Conservation (phyloP, 2,888 invertebrate genomes). For the Choreutis nemorana region DNA sequence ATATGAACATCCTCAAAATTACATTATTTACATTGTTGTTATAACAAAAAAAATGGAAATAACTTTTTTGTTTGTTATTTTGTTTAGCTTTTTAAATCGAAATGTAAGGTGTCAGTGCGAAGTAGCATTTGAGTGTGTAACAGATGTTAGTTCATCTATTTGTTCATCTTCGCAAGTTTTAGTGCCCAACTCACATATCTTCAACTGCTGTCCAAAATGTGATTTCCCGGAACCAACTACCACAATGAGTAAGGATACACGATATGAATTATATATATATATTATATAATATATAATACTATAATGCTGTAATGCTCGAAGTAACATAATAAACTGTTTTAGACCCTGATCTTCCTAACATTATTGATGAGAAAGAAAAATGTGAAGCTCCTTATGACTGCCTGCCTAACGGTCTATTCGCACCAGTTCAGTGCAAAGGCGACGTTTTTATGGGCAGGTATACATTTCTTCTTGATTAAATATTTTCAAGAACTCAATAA, state of each 20-base stretch:
- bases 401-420: constrained; percentile 64
- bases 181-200: constrained; percentile 26
- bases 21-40: too few species aligned
- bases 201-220: constrained; percentile 56
- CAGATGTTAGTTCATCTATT: constrained; percentile 30
- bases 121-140: constrained; percentile 37
- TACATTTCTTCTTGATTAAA: not conserved
- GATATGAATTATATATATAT: too few species aligned
- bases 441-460: constrained; percentile 68
- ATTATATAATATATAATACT: too few species aligned
- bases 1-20: too few species aligned
- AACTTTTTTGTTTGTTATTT: too few species aligned
- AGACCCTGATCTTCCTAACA: not conserved
- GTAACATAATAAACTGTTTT: not conserved
- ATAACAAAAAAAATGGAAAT: too few species aligned
- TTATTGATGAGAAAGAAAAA: constrained; percentile 10
- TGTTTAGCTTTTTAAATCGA: too few species aligned
- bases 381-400: constrained; percentile 46
- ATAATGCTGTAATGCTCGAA: too few species aligned
- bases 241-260: too few species aligned
- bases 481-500: not conserved
- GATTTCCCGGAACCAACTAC: too few species aligned
- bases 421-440: constrained; percentile 73
- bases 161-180: constrained; percentile 27
- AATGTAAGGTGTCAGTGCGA: constrained; percentile 26